Conservation (phyloP, 2,113 vertebrate genomes). For the Gavia stellata region DNA sequence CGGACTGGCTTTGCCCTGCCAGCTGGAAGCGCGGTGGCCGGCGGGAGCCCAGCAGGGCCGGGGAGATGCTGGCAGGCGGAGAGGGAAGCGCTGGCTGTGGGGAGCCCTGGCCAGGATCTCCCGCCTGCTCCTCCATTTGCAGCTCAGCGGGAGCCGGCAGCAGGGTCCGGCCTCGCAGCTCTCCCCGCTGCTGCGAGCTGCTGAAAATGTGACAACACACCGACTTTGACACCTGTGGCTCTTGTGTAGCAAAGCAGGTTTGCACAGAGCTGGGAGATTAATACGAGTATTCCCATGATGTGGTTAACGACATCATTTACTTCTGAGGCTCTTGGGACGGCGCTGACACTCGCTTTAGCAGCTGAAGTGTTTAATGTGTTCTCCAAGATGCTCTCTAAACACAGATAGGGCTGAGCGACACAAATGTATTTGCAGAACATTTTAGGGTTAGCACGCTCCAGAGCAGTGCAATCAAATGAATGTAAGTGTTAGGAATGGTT, state of each 20-base stretch:
- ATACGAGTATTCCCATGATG: neutral
- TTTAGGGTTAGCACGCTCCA: conserved; percentile 23
- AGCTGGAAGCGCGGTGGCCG: rapidly evolving
- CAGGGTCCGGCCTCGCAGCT: neutral
- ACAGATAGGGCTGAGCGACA: conserved; percentile 23
- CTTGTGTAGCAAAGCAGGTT: neutral
- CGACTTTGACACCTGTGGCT: neutral
- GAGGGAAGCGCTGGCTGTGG: neutral
- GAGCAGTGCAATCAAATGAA: neutral
- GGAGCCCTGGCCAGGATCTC: neutral
- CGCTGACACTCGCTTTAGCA: conserved; percentile 19
- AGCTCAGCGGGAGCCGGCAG: neutral
- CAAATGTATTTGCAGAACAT: conserved; percentile 41
- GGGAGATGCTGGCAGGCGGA: neutral
- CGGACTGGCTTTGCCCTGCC: rapidly evolving
- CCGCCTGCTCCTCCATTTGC: neutral
- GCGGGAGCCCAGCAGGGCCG: neutral
- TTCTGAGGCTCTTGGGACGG: conserved; percentile 25
- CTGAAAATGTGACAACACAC: neutral
- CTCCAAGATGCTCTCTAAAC: conserved; percentile 46
- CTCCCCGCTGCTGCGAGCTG: neutral
- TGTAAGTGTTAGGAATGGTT: rapidly evolving
- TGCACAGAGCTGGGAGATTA: neutral
- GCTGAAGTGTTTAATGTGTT: conserved; percentile 58
- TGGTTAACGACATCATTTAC: conserved; percentile 40